phyloP scores from a whole-genome alignment of 2,888 invertebrate species.

The Thera obeliscata region DNA sequence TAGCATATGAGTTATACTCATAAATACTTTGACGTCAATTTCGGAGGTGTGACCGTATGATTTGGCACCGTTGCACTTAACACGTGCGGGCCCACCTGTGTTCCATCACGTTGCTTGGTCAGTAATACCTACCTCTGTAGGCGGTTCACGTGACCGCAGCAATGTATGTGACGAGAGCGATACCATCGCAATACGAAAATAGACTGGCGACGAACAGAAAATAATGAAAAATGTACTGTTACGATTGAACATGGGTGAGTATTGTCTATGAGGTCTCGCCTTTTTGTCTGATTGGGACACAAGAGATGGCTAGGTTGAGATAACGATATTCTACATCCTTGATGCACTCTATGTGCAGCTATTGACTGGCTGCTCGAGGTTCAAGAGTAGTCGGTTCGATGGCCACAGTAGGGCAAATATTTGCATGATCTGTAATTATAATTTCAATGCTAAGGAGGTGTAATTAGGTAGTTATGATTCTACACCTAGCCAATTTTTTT shows the following conservation, averaged over 20 bases:
- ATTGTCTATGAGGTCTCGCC: not conserved
- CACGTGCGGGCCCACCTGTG: constrained; percentile 46
- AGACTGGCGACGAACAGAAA: constrained; percentile 7
- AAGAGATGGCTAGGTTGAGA: not conserved
- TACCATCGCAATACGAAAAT: constrained; percentile 10
- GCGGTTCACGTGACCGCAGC: constrained; percentile 41
- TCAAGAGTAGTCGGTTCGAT: not conserved
- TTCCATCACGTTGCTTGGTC: constrained; percentile 37
- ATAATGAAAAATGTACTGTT: not conserved
- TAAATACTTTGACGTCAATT: constrained; percentile 39
- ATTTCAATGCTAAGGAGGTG: too few species aligned
- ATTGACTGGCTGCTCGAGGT: not conserved
- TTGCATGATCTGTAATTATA: too few species aligned
- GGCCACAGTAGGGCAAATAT: not conserved
- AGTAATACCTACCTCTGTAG: constrained; percentile 18
- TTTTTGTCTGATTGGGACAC: not conserved
- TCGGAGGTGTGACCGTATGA: constrained; percentile 58
- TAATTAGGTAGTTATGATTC: not conserved
- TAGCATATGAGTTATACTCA: constrained; percentile 1
- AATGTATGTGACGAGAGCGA: constrained; percentile 26
- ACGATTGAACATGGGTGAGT: not conserved
- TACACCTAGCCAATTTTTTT: not conserved
- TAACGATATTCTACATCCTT: not conserved
- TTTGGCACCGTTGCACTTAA: constrained; percentile 44
- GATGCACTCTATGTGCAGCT: not conserved